Conservation (phyloP, 2,888 invertebrate species). For the Andricus curvator region DNA sequence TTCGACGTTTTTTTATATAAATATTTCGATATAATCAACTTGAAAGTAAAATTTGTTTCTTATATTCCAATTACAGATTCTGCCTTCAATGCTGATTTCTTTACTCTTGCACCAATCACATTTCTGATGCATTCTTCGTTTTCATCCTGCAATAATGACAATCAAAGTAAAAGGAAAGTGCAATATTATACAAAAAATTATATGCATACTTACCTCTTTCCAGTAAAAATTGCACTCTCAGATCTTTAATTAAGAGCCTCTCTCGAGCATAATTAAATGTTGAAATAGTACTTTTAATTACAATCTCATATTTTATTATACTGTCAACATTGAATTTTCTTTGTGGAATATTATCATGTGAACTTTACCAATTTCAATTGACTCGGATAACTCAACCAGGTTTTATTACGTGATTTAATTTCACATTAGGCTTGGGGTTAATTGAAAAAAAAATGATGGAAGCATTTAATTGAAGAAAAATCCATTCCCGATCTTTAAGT, state of each 20-base stretch:
- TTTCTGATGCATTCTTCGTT: slow-evolving; percentile 20
- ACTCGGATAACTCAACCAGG: neutral
- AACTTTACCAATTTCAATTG: slow-evolving; percentile 1
- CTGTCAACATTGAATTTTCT: neutral
- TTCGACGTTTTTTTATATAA: neutral
- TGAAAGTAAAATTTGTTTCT: neutral
- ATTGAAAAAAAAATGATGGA: neutral
- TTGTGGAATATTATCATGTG: neutral
- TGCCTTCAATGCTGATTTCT: neutral
- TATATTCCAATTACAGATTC: neutral
- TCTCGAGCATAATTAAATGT: neutral
- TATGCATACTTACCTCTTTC: neutral
- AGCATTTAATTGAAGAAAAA: slow-evolving; percentile 29
- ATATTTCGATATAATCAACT: neutral
- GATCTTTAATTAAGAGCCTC: slow-evolving; percentile 25
- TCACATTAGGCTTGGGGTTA: neutral
- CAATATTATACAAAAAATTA: slow-evolving; percentile 26
- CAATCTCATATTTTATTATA: slow-evolving; percentile 26
- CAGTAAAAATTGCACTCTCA: neutral
- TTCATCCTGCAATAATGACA: slow-evolving; percentile 1
- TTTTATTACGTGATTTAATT: slow-evolving; percentile 12
- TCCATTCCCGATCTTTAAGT: neutral
- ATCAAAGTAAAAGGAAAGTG: slow-evolving; percentile 22
- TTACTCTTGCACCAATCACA: neutral
- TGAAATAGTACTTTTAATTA: slow-evolving; percentile 9